A percentile compares a stretch with the other conserved stretches of the same genome.
Conservation (phyloP, 2,797 vertebrate species). For the Eupleurogrammus muticus region DNA sequence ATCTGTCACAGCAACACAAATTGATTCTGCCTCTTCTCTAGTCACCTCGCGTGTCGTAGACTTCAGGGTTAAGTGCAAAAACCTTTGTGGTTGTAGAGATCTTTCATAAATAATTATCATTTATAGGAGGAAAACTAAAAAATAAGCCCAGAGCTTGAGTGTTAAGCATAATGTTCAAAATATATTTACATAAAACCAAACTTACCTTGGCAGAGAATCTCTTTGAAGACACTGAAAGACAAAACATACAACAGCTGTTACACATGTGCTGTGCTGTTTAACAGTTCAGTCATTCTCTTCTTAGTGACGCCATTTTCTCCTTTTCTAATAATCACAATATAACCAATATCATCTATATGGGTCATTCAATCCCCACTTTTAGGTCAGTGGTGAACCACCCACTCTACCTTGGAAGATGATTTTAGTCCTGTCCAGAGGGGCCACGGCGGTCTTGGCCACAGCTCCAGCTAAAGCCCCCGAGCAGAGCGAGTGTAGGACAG, state of each 20-base stretch:
- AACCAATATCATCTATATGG: neutral
- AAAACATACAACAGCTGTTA: conserved; percentile 36
- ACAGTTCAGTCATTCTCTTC: neutral
- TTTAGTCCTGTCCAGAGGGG: conserved; percentile 97
- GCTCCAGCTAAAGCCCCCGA: conserved; percentile 95
- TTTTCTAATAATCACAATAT: neutral
- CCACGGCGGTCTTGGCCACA: conserved; percentile 95
- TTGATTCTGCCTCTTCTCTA: too few relatives aligned
- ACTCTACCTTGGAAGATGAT: conserved; percentile 97
- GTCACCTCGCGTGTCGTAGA: too few relatives aligned
- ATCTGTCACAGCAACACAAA: too few relatives aligned
- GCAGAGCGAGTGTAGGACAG: conserved; percentile 90
- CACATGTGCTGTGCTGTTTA: neutral
- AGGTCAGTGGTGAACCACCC: conserved; percentile 16
- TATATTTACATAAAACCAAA: conserved; percentile 9
- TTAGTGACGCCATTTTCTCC: neutral
- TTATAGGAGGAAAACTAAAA: too few relatives aligned
- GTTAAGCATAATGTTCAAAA: neutral
- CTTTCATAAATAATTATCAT: too few relatives aligned
- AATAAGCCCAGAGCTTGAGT: too few relatives aligned
- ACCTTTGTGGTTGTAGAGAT: too few relatives aligned
- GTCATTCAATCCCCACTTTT: conserved; percentile 24
- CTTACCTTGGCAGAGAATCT: conserved; percentile 98
- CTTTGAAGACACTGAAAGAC: conserved; percentile 92
- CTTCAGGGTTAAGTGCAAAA: too few relatives aligned